Base-by-base conservation (phyloP, 1,140 invertebrate genomes). In the Theocolax elegans region DNA sequence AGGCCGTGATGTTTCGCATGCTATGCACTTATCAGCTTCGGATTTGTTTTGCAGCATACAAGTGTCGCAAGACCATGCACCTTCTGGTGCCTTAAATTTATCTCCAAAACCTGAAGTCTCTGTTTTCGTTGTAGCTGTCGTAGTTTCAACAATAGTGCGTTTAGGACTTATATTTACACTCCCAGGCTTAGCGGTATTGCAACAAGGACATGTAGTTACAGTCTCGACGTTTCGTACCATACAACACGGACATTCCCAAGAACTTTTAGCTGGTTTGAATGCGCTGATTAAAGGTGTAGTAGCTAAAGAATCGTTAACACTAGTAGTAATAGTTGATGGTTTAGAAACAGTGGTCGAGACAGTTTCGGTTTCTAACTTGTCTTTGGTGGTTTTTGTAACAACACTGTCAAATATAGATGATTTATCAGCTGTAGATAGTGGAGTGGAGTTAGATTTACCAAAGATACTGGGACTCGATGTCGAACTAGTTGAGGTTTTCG, bases 191-290 rank as follows among this genome's bases (percentile, higher is more conserved):
- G 88, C 79, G 25, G 90, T 86, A 63, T 90, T 89, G 78, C 92
- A 94, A 71, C 92, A 93, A 21, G 89, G 84, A 84, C 93, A 94
- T 73, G 87, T 89, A 4, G 73, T 75, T 42, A 83, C 85, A 23
- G 86, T 79, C 9, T 76, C 77, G 23, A 85, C 82, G 77, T 91
- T 91, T 62, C 78, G 81, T 13, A 91, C 83, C 85, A 90, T 85
- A 78, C 90, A 91, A n/a, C 80, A 83, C 29, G 85, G 78, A 80
- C 90, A 91, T 66, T 88, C 87, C 89, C 89, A 91, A 7, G 85
- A 81, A 72, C 82, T 84, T 71, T 83, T 77, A 17, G 76, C 72
- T 56, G 82, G 75, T 66, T 87, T 86, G 76, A 84, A 77, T 46
- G 76, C 75, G 10, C 58, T 12, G 46, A 35, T 13, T 31, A 31